phyloP scores from a whole-genome alignment of 1,140 invertebrate species.

The Rhopalosiphum maidis region DNA sequence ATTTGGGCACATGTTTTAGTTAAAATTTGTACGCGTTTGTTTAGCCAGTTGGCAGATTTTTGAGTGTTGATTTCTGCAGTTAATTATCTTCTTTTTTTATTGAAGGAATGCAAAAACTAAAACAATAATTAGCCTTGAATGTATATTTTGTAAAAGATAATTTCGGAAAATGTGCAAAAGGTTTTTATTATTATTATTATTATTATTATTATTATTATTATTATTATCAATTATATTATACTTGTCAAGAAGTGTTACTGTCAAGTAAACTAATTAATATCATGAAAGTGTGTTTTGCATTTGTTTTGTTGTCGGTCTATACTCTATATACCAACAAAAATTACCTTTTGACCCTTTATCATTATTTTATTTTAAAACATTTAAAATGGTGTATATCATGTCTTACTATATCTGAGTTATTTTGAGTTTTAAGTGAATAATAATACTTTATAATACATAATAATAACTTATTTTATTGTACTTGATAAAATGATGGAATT shows the following conservation, averaged over 20 bases:
- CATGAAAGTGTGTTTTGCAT: conserved; percentile 41
- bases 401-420: neutral
- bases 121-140: conserved; percentile 55
- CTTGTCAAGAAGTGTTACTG: conserved; percentile 56
- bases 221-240: conserved; percentile 57
- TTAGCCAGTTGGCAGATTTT: conserved; percentile 55
- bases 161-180: conserved; percentile 57
- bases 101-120: conserved; percentile 42
- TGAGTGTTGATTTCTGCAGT: conserved; percentile 55
- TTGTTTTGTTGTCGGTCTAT: conserved; percentile 21
- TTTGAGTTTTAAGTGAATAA: conserved; percentile 6
- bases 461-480: neutral
- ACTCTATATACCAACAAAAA: conserved; percentile 14
- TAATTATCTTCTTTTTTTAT: conserved; percentile 43
- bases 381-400: neutral
- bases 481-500: neutral
- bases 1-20: conserved; percentile 55
- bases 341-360: neutral
- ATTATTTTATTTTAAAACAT: neutral
- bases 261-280: conserved; percentile 57
- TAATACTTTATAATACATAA: neutral
- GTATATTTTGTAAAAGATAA: conserved; percentile 57
- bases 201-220: conserved; percentile 49
- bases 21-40: conserved; percentile 56
- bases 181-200: conserved; percentile 44